Percentiles rank a stretch among this genome's conserved stretches.
Conservation (phyloP, 2,888 invertebrate species). For the Polymixis flavicincta region DNA sequence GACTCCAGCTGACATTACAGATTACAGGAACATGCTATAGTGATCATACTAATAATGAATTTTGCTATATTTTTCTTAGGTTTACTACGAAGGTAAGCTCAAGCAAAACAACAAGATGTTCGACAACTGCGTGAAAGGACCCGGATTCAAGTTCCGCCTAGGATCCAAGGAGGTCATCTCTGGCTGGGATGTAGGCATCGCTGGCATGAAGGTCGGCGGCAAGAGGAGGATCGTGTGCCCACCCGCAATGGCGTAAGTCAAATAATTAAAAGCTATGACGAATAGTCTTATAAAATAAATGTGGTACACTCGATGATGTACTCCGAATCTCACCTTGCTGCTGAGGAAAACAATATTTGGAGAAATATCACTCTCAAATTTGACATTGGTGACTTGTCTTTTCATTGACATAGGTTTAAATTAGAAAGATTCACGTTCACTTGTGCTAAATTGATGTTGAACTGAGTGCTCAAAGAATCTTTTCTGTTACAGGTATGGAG, state of each 20-base stretch:
- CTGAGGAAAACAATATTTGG: not conserved
- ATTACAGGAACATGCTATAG: not conserved
- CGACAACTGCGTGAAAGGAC: conserved; percentile 94
- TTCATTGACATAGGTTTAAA: not conserved
- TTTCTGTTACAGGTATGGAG: conserved; percentile 91
- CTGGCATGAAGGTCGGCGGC: conserved; percentile 98
- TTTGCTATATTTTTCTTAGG: conserved; percentile 78
- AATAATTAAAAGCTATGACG: conserved; percentile 24
- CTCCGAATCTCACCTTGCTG: not conserved
- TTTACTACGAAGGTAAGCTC: conserved; percentile 96
- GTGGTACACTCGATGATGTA: not conserved
- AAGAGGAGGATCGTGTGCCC: conserved; percentile 96
- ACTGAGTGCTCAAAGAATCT: not conserved
- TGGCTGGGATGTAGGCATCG: conserved; percentile 97
- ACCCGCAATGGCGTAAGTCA: conserved; percentile 93
- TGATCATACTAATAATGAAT: not conserved
- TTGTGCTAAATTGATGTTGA: not conserved
- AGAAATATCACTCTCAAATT: not conserved
- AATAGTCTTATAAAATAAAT: not conserved
- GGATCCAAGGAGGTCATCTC: conserved; percentile 97
- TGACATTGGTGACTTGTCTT: not conserved
- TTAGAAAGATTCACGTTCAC: not conserved
- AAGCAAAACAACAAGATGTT: conserved; percentile 96
- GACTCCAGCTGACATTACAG: not conserved
- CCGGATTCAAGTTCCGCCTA: conserved; percentile 96